Base-by-base conservation (phyloP, 2,888 invertebrate genomes). In the Leptopilina syphax region DNA sequence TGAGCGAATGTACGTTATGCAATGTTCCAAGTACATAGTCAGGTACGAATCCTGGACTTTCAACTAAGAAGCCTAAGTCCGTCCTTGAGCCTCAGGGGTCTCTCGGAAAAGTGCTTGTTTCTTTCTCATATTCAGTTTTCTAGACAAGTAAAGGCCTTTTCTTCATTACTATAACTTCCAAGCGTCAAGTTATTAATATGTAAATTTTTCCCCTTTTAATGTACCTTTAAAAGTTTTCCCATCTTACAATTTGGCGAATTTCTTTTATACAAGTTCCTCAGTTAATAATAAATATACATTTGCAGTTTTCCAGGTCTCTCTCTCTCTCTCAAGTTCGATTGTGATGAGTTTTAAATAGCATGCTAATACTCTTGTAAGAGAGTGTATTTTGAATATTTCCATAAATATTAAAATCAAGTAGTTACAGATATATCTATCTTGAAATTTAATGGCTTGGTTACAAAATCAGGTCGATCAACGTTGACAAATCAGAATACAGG, bases 1-100 rank as follows among this genome's bases (percentile, higher is more conserved):
- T 79, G 85, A 83, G 83, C 84, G 85, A 80, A 79, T 77, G 82
- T 84, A 78, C 80, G 79, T 88, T 88, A 86, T 85, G 86, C 87
- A 87, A 87, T 82, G 79, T 84, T 84, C 81, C 79, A 83, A 84
- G 83, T 84, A 82, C 80, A 81, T 77, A 77, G 79, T 76, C 77
- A 81, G 78, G 76, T 77, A 80, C 79, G 77, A 82, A 83, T 82
- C 78, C 81, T 82, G 79, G 79, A 81, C 83, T 83, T 83, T 83
- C 81, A 79, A 80, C 80, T 76, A 73, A 77, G 79, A 79, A 81
- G 80, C 78, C 77, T 77, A 66, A 76, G 27, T 63, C 79, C 66
- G 79, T 79, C 79, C 79, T 79, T 79, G 79, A 79, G 79, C 67
- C 67, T 66, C 66, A 57, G 67, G 63, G 41, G 18, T 76, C 60